phyloP scores from a whole-genome alignment of 2,888 invertebrate genomes.

The Polydesmus complanatus region DNA sequence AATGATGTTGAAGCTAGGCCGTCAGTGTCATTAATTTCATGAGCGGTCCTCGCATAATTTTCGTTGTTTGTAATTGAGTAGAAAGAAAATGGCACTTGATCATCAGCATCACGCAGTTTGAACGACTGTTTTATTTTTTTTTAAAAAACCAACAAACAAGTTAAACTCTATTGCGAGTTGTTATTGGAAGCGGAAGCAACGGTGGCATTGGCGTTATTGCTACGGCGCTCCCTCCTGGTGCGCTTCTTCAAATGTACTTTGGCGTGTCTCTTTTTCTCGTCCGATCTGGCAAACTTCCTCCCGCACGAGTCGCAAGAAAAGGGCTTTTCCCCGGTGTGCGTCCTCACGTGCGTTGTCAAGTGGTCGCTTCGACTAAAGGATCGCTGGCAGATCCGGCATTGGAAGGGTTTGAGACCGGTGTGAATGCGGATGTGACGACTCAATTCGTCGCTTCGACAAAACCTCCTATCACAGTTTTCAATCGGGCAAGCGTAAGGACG shows the following conservation, averaged over 20 bases:
- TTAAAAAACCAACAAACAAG: too few species aligned
- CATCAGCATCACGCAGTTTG: too few species aligned
- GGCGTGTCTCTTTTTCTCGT: conserved; percentile 98
- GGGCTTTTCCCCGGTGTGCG: conserved; percentile 89
- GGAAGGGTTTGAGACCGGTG: conserved; percentile 97
- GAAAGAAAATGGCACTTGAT: too few species aligned
- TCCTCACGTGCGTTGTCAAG: conserved; percentile 91
- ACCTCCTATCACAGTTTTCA: conserved; percentile 90
- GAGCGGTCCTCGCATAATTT: too few species aligned
- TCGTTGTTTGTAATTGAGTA: too few species aligned
- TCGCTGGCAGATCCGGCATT: conserved; percentile 96
- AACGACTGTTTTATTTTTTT: too few species aligned
- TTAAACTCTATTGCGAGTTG: too few species aligned
- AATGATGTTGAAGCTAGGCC: too few species aligned
- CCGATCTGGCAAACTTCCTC: conserved; percentile 92
- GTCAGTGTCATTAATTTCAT: too few species aligned
- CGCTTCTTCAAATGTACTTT: conserved; percentile 96
- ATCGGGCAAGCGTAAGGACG: conserved; percentile 96
- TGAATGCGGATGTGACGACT: conserved; percentile 98
- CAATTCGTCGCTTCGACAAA: conserved; percentile 93
- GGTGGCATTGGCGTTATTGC: background rate
- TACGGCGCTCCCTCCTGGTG: conserved; percentile 42
- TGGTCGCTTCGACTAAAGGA: conserved; percentile 96
- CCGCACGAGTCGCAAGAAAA: conserved; percentile 98
- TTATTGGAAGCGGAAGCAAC: background rate